phyloP scores from a whole-genome alignment of 2,888 invertebrate species.

The Ophion ventricosus region DNA sequence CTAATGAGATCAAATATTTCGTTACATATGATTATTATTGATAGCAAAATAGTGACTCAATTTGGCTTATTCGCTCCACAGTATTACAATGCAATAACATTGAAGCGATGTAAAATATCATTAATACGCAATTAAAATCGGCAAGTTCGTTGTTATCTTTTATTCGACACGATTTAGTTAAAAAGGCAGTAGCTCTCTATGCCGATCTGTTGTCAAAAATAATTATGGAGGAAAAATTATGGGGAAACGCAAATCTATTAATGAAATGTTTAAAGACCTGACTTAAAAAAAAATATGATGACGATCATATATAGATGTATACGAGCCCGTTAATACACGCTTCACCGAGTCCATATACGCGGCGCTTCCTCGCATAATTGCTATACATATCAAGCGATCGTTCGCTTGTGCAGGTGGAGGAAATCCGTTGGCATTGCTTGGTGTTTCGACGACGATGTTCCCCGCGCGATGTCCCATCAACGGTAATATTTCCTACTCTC shows the following conservation, averaged over 20 bases:
- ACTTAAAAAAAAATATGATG: neutral
- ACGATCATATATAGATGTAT: slow-evolving; percentile 6
- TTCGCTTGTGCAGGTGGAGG: neutral
- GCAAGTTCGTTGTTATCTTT: too few relatives aligned
- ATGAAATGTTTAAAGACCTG: neutral
- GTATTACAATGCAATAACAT: too few relatives aligned
- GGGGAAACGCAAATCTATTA: too few relatives aligned
- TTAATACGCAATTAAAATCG: too few relatives aligned
- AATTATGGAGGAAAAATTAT: neutral
- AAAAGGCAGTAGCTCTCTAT: too few relatives aligned
- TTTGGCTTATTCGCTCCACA: too few relatives aligned
- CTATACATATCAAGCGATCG: slow-evolving; percentile 22
- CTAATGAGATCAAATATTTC: too few relatives aligned
- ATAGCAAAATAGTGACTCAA: too few relatives aligned
- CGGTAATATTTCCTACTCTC: slow-evolving; percentile 73
- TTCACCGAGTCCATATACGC: neutral
- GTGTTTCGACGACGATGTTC: slow-evolving; percentile 40
- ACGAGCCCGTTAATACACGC: slow-evolving; percentile 27
- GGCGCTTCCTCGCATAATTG: slow-evolving; percentile 17
- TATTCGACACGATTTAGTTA: too few relatives aligned
- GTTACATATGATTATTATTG: too few relatives aligned
- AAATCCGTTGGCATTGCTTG: slow-evolving; percentile 21
- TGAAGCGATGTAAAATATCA: too few relatives aligned
- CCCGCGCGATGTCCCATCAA: slow-evolving; percentile 67
- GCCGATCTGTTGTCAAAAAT: too few relatives aligned